A percentile compares a stretch with the other conserved stretches of the same genome.
Conservation (phyloP, 2,797 vertebrate species). For the Anguilla marmorata region DNA sequence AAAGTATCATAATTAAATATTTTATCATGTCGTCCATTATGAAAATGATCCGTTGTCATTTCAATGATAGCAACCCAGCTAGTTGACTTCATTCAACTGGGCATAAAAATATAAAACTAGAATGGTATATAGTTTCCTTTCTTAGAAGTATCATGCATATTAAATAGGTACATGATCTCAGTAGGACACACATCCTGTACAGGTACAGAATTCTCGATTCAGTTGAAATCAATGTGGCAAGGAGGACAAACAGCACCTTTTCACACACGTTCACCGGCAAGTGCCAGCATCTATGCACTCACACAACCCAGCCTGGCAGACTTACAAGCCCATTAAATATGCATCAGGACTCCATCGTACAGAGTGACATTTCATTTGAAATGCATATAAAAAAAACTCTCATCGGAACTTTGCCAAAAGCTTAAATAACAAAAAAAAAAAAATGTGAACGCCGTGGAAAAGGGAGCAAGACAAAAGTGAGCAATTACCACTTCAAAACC, state of each 20-base stretch:
- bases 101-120: not conserved
- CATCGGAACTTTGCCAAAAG: conserved; percentile 45
- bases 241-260: conserved; percentile 19
- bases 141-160: not conserved
- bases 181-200: not conserved
- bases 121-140: not conserved
- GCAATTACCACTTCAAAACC: conserved; percentile 71
- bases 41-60: not conserved
- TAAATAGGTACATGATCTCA: not conserved
- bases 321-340: conserved; percentile 46
- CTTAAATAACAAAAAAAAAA: conserved; percentile 9
- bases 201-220: not conserved
- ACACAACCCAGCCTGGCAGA: conserved; percentile 21
- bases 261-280: conserved; percentile 16
- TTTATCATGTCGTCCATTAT: not conserved
- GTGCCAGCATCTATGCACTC: conserved; percentile 31
- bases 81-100: not conserved
- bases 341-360: conserved; percentile 42
- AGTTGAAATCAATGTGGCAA: not conserved
- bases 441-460: not conserved
- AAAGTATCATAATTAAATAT: not conserved
- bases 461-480: conserved; percentile 57
- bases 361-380: conserved; percentile 36
- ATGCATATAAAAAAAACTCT: conserved; percentile 29
- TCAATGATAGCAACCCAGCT: not conserved